phyloP scores from a whole-genome alignment of 2,888 invertebrate species.

The Megaustenia siamemsis region DNA sequence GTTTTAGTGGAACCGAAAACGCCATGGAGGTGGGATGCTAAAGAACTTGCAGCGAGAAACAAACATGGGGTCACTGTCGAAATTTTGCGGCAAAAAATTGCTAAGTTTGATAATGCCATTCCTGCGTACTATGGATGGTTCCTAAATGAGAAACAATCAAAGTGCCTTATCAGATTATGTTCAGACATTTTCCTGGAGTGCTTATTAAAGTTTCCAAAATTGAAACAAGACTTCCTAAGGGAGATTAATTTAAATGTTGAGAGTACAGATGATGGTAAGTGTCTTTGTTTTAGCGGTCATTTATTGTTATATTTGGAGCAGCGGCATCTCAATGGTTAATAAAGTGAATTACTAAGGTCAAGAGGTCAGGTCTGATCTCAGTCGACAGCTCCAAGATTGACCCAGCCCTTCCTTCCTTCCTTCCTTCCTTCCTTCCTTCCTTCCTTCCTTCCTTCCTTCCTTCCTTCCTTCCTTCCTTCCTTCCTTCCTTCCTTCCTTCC shows the following conservation, averaged over 20 bases:
- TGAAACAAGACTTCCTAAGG: constrained; percentile 45
- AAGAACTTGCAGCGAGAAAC: constrained; percentile 69
- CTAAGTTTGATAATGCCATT: constrained; percentile 64
- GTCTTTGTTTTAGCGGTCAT: background rate
- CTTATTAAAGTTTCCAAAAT: constrained; percentile 52
- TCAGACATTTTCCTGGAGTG: constrained; percentile 61
- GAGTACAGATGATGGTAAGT: constrained; percentile 46
- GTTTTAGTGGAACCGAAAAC: constrained; percentile 78
- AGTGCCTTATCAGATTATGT: constrained; percentile 59
- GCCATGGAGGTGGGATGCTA: constrained; percentile 75
- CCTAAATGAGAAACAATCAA: constrained; percentile 65
- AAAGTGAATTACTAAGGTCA: too few relatives aligned
- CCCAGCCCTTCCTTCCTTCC: too few relatives aligned
- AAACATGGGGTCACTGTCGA: constrained; percentile 72
- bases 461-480: too few relatives aligned
- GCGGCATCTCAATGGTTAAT: too few relatives aligned
- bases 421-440: too few relatives aligned
- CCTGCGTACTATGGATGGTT: constrained; percentile 79
- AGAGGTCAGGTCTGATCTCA: too few relatives aligned
- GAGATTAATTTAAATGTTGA: constrained; percentile 36
- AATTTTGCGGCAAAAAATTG: constrained; percentile 62
- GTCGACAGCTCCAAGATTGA: too few relatives aligned
- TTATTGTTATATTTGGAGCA: too few relatives aligned
- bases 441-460: too few relatives aligned
- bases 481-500: too few relatives aligned